Base-by-base conservation (phyloP, 2,888 invertebrate species). In the Lydus trimaculatus region DNA sequence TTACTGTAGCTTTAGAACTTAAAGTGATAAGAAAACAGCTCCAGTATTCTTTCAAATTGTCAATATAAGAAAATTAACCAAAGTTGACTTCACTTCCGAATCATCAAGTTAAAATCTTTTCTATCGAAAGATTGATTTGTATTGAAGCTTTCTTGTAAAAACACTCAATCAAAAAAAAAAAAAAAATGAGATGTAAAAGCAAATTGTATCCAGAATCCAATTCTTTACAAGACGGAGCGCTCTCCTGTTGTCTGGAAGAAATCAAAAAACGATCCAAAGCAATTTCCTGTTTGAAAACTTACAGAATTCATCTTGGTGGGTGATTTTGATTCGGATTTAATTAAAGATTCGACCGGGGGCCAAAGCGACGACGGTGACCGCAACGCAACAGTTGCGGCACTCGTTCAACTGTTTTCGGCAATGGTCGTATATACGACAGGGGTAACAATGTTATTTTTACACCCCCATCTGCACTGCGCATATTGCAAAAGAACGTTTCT, bases 401-500 rank as follows among this genome's bases (percentile, higher is more conserved):
- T 48, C 69, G 43, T 48, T 52, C 58, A 15, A 31, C 56, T 63
- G 31, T 23, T 58, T 52, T 63, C 60, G 69, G 61, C 17, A 3
- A 61, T 15, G 33, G 61, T 33, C 61, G 61, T 39, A 33, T 36
- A 25, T 31, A 23, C 36, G 36, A 20, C 61, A 60, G 48, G 67
- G 68, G 73, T 75, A 74, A 72, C 74, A 76, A 75, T 73, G 74
- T 75, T 76, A 80, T 80, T 80, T 81, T 80, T 81, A 79, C 76
- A 78, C 76, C 79, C 77, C 63, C 48, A 20, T 48, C 48, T 69
- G 71, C 75, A 73, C 75, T 77, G 78, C 78, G 79, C 80, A 80
- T 81, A 81, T 81, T 81, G 79, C 78, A 43, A 73, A 78, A 75
- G 75, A 79, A 77, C 79, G 78, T 78, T 78, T 76, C 78, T 79